phyloP scores from a whole-genome alignment of 23 tunicate genomes.

The Styela clava region DNA sequence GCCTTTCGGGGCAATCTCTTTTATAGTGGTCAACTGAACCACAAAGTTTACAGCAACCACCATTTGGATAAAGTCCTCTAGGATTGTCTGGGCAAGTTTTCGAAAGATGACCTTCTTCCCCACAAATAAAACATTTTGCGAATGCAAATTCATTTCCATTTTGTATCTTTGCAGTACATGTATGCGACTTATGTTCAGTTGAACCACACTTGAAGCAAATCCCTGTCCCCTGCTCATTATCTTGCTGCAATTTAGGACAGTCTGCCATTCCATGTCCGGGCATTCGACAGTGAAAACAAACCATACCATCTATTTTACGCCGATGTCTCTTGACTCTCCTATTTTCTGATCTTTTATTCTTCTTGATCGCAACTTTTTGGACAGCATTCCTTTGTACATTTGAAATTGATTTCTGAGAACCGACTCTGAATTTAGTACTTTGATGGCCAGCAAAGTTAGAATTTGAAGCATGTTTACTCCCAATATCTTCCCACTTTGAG shows the following conservation, averaged over 20 bases:
- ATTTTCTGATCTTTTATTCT: slow-evolving; percentile 72
- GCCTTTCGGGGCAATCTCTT: slow-evolving; percentile 86
- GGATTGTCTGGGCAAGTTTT: slow-evolving; percentile 93
- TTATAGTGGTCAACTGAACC: slow-evolving; percentile 89
- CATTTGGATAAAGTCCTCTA: slow-evolving; percentile 81
- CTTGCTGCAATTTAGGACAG: slow-evolving; percentile 73
- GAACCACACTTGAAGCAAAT: slow-evolving; percentile 91
- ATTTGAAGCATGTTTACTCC: no score
- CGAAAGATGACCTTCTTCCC: slow-evolving; percentile 85
- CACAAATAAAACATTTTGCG: slow-evolving; percentile 97
- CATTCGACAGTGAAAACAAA: slow-evolving; percentile 96
- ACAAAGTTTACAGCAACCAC: slow-evolving; percentile 85
- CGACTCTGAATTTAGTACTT: no score
- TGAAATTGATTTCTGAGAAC: no score
- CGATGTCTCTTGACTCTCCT: slow-evolving; percentile 57
- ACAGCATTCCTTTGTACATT: slow-evolving; percentile 21
- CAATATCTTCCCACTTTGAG: slow-evolving; percentile 24
- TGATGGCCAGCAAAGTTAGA: no score
- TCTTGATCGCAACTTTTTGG: slow-evolving; percentile 41
- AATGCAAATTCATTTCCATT: slow-evolving; percentile 67
- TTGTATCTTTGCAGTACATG: slow-evolving; percentile 62
- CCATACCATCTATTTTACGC: slow-evolving; percentile 52
- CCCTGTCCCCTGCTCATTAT: slow-evolving; percentile 57
- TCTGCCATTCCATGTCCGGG: slow-evolving; percentile 98
- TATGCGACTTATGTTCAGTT: slow-evolving; percentile 67